A percentile compares a stretch with the other conserved stretches of the same genome.
phyloP scores from a whole-genome alignment of 2,888 invertebrate genomes.

The Cryptophagus acutangulus region DNA sequence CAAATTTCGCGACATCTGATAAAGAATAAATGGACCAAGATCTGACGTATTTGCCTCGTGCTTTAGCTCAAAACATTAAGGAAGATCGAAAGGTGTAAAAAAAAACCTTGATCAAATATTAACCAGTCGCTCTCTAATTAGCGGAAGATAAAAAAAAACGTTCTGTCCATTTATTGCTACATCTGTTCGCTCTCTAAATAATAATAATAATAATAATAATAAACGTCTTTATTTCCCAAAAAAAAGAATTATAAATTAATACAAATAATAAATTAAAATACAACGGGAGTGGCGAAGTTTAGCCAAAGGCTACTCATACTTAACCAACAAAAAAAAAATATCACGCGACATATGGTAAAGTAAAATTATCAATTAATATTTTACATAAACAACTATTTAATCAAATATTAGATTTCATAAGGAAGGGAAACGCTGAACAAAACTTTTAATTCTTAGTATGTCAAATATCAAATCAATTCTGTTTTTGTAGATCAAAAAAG shows the following conservation, averaged over 20 bases:
- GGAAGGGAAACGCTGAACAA: not conserved
- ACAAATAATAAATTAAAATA: not conserved
- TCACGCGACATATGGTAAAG: not conserved
- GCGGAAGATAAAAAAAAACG: no score
- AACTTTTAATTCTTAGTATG: not conserved
- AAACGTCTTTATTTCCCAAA: not conserved
- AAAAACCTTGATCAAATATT: no score
- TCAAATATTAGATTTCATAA: not conserved
- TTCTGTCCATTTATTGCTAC: no score
- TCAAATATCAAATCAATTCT: not conserved
- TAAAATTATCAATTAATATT: not conserved
- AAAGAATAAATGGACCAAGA: no score
- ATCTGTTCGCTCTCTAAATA: no score
- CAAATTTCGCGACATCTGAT: no score
- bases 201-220: constrained; percentile 1
- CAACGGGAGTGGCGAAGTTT: not conserved
- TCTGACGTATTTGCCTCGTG: no score
- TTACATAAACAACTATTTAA: not conserved
- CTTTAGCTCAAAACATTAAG: no score
- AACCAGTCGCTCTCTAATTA: no score
- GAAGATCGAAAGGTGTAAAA: no score
- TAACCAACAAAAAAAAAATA: not conserved
- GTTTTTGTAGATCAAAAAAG: not conserved
- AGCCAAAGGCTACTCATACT: not conserved
- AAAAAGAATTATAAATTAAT: not conserved